Evolutionary conservation across 92 coral and sea anemone genomes (phyloP).

Genomic region (Zoanthus sociatus): DNA sequence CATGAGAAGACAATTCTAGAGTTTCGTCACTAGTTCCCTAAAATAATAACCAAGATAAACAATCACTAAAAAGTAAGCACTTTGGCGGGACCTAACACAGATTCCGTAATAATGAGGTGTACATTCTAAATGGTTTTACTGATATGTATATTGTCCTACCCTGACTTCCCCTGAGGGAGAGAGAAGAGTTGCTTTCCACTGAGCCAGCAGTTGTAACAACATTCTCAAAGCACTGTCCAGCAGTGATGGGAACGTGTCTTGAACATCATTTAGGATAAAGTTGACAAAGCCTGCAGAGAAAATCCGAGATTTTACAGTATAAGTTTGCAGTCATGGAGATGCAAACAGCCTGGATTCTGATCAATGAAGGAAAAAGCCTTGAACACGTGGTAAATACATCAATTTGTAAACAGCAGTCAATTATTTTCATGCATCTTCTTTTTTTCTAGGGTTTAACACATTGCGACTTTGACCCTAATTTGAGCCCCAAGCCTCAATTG

Average conservation of each 20-base stretch:
- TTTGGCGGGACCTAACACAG: too few relatives aligned
- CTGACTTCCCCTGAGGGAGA: conserved; percentile 68
- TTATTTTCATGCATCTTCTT: too few relatives aligned
- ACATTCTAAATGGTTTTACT: too few relatives aligned
- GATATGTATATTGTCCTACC: conserved; percentile 45
- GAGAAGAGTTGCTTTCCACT: conserved; percentile 88
- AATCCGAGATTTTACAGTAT: neutral
- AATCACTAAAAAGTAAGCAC: too few relatives aligned
- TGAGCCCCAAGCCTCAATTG: too few relatives aligned
- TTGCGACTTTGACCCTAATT: too few relatives aligned
- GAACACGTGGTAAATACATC: too few relatives aligned
- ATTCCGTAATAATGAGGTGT: too few relatives aligned
- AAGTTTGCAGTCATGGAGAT: neutral
- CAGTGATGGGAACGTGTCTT: conserved; percentile 92
- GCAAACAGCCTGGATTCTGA: too few relatives aligned
- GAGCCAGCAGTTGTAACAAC: conserved; percentile 94
- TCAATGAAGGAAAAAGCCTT: too few relatives aligned
- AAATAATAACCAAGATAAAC: neutral
- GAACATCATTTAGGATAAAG: conserved; percentile 93
- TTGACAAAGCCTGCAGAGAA: conserved; percentile 84
- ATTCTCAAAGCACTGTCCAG: conserved; percentile 99
- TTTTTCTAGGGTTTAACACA: too few relatives aligned
- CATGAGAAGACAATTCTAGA: conserved; percentile 84
- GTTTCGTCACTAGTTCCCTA: conserved; percentile 74
- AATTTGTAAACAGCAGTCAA: too few relatives aligned